Evolutionary conservation across 2,888 invertebrate species (phyloP), one percentile per base, ranked within the genome.

Genomic region (Orchesellides sinensis): DNA sequence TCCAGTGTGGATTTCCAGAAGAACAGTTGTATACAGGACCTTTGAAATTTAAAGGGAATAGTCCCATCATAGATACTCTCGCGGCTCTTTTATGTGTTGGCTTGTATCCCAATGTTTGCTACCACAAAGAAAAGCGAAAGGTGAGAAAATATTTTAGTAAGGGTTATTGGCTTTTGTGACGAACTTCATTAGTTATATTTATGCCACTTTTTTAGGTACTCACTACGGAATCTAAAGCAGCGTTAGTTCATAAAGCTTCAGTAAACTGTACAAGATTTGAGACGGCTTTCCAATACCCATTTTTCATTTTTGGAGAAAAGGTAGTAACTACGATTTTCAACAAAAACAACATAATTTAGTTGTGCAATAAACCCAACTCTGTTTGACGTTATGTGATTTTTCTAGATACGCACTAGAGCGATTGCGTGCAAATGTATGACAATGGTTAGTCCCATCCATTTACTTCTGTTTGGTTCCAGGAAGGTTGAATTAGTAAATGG

Each of bases 241-340:
- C 99, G 0, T 91, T 99, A 1, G 95, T 99, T 84, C 98, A 98
- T 91, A 99, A 98, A 91, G 96, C 97, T 0, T 99, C 98, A 0
- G 98, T 99, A 2, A 98, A 98, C 91, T 97, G 96, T 90, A 94
- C 94, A 88, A 96, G 95, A 89, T 91, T 93, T 68, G 95, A 95
- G 66, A 94, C 95, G 80, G 93, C 92, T 85, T 98, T 98, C 89
- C 95, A 96, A 0, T 98, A 96, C 85, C 99, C 99, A 0, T 95
- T 98, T 90, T 98, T 99, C 90, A 96, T 99, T 77, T 99, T 99
- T 90, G 98, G 98, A 0, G 99, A 99, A 91, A 99, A 99, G 92
- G 93, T 93, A 65, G 32, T 6, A 10, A n/a, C n/a, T n/a, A n/a
- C n/a, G n/a, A n/a, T n/a, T n/a, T n/a, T n/a, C n/a, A n/a, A n/a